Evolutionary conservation across 2,888 invertebrate species (phyloP).

Genomic region (Eristalis pertinax): DNA sequence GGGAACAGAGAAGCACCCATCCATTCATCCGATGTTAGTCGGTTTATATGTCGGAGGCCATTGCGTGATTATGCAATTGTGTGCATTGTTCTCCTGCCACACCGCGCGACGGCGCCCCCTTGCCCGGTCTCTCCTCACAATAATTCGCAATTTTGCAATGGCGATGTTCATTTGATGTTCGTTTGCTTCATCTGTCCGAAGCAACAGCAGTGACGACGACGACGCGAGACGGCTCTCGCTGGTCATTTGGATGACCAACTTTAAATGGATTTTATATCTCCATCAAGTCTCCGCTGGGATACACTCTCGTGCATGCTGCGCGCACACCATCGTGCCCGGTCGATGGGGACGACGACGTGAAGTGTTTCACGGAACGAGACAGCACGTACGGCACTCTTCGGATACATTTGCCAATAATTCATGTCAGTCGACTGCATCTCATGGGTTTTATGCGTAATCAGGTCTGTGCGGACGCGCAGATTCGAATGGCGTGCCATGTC

Average conservation of each 20-base stretch:
- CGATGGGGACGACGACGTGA: slow-evolving; percentile 10
- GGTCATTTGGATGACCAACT: slow-evolving; percentile 55
- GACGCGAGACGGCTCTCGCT: slow-evolving; percentile 9
- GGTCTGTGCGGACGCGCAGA: slow-evolving; percentile 16
- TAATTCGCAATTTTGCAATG: slow-evolving; percentile 63
- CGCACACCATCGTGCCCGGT: background rate
- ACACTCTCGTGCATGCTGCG: slow-evolving; percentile 24
- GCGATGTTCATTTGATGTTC: slow-evolving; percentile 61
- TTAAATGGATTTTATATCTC: slow-evolving; percentile 50
- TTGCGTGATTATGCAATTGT: slow-evolving; percentile 72
- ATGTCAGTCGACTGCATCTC: slow-evolving; percentile 52
- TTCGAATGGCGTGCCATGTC: slow-evolving; percentile 3
- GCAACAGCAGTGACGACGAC: background rate
- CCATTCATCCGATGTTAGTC: slow-evolving; percentile 70
- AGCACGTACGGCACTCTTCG: slow-evolving; percentile 48
- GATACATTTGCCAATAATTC: slow-evolving; percentile 65
- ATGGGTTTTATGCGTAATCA: slow-evolving; percentile 56
- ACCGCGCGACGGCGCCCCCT: background rate
- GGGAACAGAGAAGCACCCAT: slow-evolving; percentile 49
- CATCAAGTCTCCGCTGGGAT: slow-evolving; percentile 8
- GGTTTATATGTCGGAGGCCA: slow-evolving; percentile 72
- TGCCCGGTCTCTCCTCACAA: slow-evolving; percentile 16
- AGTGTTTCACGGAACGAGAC: slow-evolving; percentile 33
- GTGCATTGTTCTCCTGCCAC: slow-evolving; percentile 56
- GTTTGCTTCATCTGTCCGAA: slow-evolving; percentile 62